These are phyloP conservation scores for Pseudolaguvia tuberculata DNA, from an alignment of 2,113 vertebrate genomes.

Conservation along the genomic window DNA sequence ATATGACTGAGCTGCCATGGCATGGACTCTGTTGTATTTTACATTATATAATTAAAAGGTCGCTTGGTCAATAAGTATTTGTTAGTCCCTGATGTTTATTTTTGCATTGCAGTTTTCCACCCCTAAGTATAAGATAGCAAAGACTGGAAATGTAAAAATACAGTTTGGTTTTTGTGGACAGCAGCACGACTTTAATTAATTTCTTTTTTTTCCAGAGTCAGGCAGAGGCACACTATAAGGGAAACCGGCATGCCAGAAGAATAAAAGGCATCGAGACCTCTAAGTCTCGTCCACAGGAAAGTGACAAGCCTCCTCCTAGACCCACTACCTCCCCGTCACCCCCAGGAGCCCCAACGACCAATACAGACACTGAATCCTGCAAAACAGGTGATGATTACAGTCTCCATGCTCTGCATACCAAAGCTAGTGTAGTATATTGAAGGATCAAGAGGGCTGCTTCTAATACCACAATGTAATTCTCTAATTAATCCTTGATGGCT, in stretches of 20 bases:
- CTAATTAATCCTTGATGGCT: background rate
- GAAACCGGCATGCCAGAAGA: constrained; percentile 86
- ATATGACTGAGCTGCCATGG: constrained; percentile 20
- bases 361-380: constrained; percentile 59
- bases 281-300: constrained; percentile 78
- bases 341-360: constrained; percentile 49
- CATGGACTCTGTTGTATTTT: background rate
- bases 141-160: background rate
- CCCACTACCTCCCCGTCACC: constrained; percentile 69
- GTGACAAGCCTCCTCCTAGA: constrained; percentile 65
- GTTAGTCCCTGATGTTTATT: background rate
- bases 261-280: constrained; percentile 90
- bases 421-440: background rate
- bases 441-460: background rate
- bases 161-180: background rate
- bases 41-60: constrained; percentile 11
- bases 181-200: background rate
- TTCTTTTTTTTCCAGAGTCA: constrained; percentile 72
- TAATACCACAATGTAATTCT: background rate
- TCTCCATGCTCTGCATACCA: background rate
- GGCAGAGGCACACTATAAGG: constrained; percentile 92
- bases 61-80: constrained; percentile 20
- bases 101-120: background rate
- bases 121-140: background rate
- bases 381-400: constrained; percentile 57